Conservation (phyloP, 2,888 invertebrate genomes). For the Chrysolina americana region DNA sequence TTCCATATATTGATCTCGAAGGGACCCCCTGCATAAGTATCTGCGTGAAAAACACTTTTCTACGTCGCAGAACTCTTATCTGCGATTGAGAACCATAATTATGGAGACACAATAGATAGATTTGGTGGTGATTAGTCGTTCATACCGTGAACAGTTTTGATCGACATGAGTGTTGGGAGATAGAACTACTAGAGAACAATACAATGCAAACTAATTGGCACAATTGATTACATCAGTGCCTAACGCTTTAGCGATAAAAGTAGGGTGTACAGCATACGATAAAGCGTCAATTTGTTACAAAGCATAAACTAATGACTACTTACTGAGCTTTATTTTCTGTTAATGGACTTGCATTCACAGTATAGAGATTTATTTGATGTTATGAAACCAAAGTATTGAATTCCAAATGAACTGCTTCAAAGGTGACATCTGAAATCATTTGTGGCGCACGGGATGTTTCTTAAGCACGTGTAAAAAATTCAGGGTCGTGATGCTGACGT, state of each 20-base stretch:
- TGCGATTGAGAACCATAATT: constrained; percentile 10
- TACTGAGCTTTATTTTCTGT: constrained; percentile 23
- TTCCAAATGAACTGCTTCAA: not conserved
- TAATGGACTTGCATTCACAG: constrained; percentile 16
- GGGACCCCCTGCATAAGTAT: no score
- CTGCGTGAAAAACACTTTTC: not conserved
- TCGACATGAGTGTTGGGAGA: constrained; percentile 51
- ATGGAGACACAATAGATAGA: constrained; percentile 22
- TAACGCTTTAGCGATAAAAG: constrained; percentile 44
- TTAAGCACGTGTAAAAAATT: no score
- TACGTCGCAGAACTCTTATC: not conserved
- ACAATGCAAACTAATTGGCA: constrained; percentile 51
- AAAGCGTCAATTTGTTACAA: constrained; percentile 50
- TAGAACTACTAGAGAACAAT: constrained; percentile 49
- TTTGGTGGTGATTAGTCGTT: constrained; percentile 35
- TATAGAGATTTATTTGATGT: not conserved
- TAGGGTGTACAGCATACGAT: constrained; percentile 46
- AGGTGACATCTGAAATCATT: not conserved
- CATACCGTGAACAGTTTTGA: constrained; percentile 38
- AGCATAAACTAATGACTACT: constrained; percentile 44
- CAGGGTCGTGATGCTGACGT: no score
- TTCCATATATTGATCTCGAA: no score
- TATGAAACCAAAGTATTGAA: not conserved
- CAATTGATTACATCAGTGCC: constrained; percentile 53
- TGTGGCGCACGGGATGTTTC: no score